These are phyloP conservation scores for Bergia puertoricense DNA, from an alignment of 92 coral and sea anemone genomes.

Conservation along the genomic window DNA sequence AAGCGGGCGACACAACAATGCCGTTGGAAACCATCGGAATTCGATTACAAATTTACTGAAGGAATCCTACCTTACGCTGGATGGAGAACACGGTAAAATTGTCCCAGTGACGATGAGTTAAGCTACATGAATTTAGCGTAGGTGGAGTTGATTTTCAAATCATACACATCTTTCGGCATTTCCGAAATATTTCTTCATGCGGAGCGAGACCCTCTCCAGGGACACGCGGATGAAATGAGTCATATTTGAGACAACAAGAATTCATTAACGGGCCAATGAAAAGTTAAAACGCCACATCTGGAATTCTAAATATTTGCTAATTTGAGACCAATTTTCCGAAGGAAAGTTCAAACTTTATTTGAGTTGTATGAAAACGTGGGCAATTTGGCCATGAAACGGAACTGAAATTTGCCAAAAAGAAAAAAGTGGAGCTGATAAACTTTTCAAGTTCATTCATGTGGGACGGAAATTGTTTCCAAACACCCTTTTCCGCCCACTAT, in stretches of 20 bases:
- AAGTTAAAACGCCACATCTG: not conserved
- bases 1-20: not conserved
- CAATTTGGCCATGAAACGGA: not conserved
- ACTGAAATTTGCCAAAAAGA: not conserved
- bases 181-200: constrained; percentile 44
- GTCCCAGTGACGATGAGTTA: not conserved
- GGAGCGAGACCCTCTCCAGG: constrained; percentile 41
- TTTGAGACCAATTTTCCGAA: not conserved
- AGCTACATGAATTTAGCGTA: constrained; percentile 4
- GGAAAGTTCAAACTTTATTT: not conserved
- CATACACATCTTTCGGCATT: constrained; percentile 32
- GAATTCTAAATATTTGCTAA: constrained; percentile 29
- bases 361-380: not conserved
- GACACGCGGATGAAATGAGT: constrained; percentile 33
- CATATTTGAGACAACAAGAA: constrained; percentile 23
- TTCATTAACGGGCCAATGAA: constrained; percentile 25
- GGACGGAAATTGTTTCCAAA: not conserved
- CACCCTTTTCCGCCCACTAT: constrained; percentile 1
- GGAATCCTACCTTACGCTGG: not conserved
- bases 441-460: not conserved
- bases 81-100: not conserved
- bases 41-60: not conserved
- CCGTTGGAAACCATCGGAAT: constrained; percentile 23
- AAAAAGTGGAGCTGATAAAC: not conserved
- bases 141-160: constrained; percentile 37